Evolutionary conservation across 2,888 invertebrate genomes (phyloP).

Genomic region (Stenichneumon culpator): DNA sequence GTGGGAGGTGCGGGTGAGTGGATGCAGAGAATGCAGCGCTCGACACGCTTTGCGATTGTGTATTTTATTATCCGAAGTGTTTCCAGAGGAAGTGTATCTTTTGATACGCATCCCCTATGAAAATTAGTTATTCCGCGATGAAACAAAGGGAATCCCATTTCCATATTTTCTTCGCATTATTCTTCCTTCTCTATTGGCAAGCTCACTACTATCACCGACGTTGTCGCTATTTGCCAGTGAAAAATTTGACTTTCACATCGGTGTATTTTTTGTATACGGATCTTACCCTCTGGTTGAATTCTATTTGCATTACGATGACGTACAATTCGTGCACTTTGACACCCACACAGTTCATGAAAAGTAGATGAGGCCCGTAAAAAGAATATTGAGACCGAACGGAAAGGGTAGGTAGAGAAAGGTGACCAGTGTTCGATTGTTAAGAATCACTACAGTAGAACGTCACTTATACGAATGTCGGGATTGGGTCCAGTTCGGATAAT

Average conservation of each 20-base stretch:
- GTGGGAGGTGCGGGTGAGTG: slow-evolving; percentile 44
- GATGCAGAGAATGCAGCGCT: slow-evolving; percentile 2
- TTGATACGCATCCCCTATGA: slow-evolving; percentile 45
- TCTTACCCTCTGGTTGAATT: neutral
- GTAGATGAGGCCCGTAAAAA: neutral
- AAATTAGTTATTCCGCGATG: slow-evolving; percentile 71
- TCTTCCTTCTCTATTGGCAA: neutral
- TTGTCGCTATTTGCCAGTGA: neutral
- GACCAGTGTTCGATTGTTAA: neutral
- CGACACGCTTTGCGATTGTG: slow-evolving; percentile 57
- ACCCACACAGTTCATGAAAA: neutral
- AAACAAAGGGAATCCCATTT: slow-evolving; percentile 57
- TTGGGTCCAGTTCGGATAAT: no score
- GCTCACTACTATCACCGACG: slow-evolving; percentile 5
- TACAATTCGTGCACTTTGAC: neutral
- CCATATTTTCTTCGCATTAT: slow-evolving; percentile 49
- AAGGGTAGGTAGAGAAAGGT: neutral
- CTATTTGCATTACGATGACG: neutral
- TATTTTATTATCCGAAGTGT: slow-evolving; percentile 73
- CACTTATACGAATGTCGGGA: no score
- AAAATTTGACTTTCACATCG: neutral
- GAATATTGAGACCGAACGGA: neutral
- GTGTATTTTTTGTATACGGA: neutral
- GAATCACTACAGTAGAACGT: no score
- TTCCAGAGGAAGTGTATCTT: slow-evolving; percentile 71